Evolutionary conservation across 1,140 invertebrate genomes (phyloP), one percentile per base, ranked within the genome.

Genomic region (Zeugodacus cucurbitae): DNA sequence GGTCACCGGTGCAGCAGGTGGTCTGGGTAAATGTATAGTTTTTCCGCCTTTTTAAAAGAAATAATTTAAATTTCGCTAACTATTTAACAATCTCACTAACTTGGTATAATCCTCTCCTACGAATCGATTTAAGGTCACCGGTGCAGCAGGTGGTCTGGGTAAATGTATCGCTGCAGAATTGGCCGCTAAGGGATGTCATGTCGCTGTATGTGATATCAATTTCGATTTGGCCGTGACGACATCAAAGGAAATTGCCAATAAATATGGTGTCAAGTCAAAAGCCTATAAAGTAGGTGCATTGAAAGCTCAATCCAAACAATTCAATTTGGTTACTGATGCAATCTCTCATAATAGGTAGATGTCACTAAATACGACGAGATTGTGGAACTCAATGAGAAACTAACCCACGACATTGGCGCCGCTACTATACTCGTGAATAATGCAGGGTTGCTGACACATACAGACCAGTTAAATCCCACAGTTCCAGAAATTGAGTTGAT

Each of bases 371-470:
- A 88, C 32, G 14, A 87, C 2, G 48, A 89, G 58, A 29, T 89
- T 29, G 67, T 32, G 10, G 58, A 88, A 7, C 48, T 89, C 22
- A 87, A 67, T 26, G 32, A 85, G 22, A 54, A 89, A 57, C 34
- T 90, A 57, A 88, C 85, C 29, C 82, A 57, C 1, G 88, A 89
- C 54, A 34, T 90, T 22, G 90, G 90, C 22, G 14, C 17, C 2
- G 88, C 88, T 0, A 89, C 89, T 32, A 88, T 90, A 41, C 41
- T 90, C 22, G 54, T 90, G 3, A 90, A 90, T 62, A 90, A 90
- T 87, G 90, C 90, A 14, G 90, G 89, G 14, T 57, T 90, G 34
- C 32, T 89, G 10, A 11, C 34, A 0, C 41, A 88, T 11, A 62
- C 70, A 8, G 62, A 87, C 87, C 54, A 70, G n/a, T 5, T 59